Conservation (phyloP, 2,888 invertebrate genomes). For the Cephus rjabovi region DNA sequence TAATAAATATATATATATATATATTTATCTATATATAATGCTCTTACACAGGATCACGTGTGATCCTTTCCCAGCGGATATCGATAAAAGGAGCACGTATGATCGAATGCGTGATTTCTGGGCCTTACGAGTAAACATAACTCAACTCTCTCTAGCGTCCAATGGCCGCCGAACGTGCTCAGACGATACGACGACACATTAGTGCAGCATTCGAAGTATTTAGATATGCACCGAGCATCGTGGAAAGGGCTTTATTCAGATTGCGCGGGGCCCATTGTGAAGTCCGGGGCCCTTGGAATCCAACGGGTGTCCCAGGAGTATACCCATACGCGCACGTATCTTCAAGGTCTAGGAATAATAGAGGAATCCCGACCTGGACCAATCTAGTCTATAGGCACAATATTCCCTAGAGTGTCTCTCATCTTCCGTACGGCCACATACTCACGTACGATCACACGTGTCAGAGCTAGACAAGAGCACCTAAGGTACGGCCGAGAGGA, state of each 20-base stretch:
- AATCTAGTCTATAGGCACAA: constrained; percentile 30
- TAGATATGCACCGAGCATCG: constrained; percentile 34
- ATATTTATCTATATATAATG: neutral
- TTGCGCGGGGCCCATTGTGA: constrained; percentile 25
- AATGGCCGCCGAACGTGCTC: constrained; percentile 39
- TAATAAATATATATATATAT: neutral
- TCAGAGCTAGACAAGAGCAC: neutral
- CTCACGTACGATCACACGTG: neutral
- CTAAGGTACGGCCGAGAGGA: neutral
- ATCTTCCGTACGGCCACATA: neutral
- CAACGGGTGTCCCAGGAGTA: neutral
- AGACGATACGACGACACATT: constrained; percentile 44
- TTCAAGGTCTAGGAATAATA: constrained; percentile 25
- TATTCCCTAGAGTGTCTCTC: neutral
- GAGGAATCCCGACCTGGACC: constrained; percentile 45
- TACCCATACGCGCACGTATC: constrained; percentile 5
- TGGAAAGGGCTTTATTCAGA: constrained; percentile 23
- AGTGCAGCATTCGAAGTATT: constrained; percentile 34
- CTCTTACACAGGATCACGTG: neutral
- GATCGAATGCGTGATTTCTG: neutral
- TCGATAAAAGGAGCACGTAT: neutral
- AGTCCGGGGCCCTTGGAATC: constrained; percentile 7
- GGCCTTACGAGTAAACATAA: neutral
- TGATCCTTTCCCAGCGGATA: neutral
- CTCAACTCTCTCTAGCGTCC: neutral